A percentile compares a stretch with the other conserved stretches of the same genome.
Evolutionary conservation across 2,888 invertebrate species (phyloP).

Genomic region (Ganaspis brasiliensis): DNA sequence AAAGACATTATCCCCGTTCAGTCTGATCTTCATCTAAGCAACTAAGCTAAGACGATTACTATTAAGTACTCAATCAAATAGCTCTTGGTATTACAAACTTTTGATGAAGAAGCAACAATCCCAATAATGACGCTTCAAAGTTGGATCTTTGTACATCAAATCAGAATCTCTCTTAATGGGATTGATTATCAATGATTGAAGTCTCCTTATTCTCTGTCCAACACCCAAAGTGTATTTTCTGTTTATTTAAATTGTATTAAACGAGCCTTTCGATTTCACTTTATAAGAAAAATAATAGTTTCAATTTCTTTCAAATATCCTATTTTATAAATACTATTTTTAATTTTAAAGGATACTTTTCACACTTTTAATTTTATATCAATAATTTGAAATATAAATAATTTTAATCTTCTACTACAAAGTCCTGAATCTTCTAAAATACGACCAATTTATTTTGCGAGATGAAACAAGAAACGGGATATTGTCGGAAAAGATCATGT

Average conservation of each 20-base stretch:
- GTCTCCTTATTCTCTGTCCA: not conserved
- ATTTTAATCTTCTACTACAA: too few relatives aligned
- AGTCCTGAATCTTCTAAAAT: too few relatives aligned
- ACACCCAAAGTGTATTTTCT: not conserved
- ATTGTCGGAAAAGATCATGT: not conserved
- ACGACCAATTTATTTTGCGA: constrained; percentile 35
- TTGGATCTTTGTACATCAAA: not conserved
- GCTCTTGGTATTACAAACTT: not conserved
- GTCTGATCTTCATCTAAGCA: constrained; percentile 7
- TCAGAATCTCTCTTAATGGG: not conserved
- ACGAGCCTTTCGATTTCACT: too few relatives aligned
- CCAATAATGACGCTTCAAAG: not conserved
- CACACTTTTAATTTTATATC: too few relatives aligned
- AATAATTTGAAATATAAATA: too few relatives aligned
- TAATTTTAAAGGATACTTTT: too few relatives aligned
- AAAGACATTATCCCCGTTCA: not conserved
- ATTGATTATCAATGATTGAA: not conserved
- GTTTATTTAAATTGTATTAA: too few relatives aligned
- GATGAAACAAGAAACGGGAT: too few relatives aligned
- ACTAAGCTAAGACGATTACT: not conserved
- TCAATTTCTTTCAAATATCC: too few relatives aligned
- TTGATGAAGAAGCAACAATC: not conserved
- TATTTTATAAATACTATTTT: too few relatives aligned
- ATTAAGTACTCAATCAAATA: not conserved
- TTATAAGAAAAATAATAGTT: too few relatives aligned